Base-by-base conservation (phyloP, 2,113 vertebrate species). In the Thymallus thymallus region DNA sequence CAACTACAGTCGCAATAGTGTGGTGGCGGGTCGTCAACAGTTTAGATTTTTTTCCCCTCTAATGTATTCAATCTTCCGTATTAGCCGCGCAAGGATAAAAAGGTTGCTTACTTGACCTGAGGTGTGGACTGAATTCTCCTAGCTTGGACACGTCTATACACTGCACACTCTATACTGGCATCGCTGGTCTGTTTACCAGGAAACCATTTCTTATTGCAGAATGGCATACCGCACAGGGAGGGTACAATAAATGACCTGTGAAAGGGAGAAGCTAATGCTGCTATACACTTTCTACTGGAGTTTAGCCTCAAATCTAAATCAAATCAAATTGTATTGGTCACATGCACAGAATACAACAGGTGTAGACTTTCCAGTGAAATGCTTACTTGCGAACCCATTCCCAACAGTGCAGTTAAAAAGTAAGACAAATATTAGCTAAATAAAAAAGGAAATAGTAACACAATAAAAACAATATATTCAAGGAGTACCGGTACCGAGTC, bases 151-250 rank as follows among this genome's bases (percentile, higher is more conserved):
- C 41, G 66, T 64, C 65, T 9, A 68, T 76, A 84, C 83, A 87
- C 82, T 78, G 74, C 75, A 20, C 14, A 30, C 71, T 77, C 78
- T 85, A 76, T 80, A 71, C 23, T 22, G 22, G 68, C 35, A 1
- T 32, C 16, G 45, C 16, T 32, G 0, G 74, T 76, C 41, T 76
- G 84, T 86, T 87, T 84, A 82, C 79, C 85, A 88, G 87, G 87
- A 88, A 90, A 77, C 80, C 75, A 20, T 79, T 70, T 48, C 81
- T 73, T 35, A 76, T 10, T 72, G 79, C 35, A 66, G 62, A 29
- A 68, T 1, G 66, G 82, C 73, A 77, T 83, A 86, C 71, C 69
- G 66, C 63, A 35, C 4, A 48, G 4, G 26, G 45, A 12, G 69
- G 16, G 1, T 0, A 35, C 76, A 79, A 87, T 87, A 87, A 83